Evolutionary conservation across 2,113 vertebrate species (phyloP).

Genomic region (Caretta caretta): DNA sequence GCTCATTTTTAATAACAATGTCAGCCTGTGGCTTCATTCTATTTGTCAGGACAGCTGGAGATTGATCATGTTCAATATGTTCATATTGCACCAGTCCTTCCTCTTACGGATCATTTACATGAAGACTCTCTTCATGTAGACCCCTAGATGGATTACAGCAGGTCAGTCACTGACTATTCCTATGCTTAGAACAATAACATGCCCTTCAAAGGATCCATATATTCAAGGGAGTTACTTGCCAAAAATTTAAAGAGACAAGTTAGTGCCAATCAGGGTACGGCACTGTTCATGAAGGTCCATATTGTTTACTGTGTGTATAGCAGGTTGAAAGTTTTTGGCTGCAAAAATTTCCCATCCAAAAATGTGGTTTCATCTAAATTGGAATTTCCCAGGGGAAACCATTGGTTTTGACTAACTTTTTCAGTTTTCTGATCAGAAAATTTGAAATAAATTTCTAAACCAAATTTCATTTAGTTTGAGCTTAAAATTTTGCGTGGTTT

Average conservation of each 20-base stretch:
- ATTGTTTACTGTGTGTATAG: neutral
- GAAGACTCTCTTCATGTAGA: neutral
- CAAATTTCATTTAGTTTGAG: neutral
- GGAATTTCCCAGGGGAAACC: neutral
- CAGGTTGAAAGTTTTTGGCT: neutral
- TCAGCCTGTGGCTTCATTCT: conserved; percentile 1
- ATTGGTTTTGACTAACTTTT: neutral
- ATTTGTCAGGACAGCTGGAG: conserved; percentile 16
- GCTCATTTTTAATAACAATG: conserved; percentile 48
- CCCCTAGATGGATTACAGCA: neutral
- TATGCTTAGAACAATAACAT: neutral
- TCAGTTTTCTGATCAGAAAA: neutral
- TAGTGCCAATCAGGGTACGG: neutral
- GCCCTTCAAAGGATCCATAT: neutral
- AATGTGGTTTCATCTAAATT: neutral
- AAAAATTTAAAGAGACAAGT: neutral
- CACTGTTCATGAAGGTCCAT: neutral
- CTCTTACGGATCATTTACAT: neutral
- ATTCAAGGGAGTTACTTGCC: neutral
- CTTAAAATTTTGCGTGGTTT: neutral
- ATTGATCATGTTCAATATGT: neutral
- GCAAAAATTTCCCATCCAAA: neutral
- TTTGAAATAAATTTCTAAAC: neutral
- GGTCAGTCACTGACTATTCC: neutral
- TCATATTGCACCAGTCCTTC: conserved; percentile 11